Percentiles rank a stretch among this genome's conserved stretches.
Evolutionary conservation across 2,797 vertebrate genomes (phyloP).

Genomic region (Sylvilagus floridanus): DNA sequence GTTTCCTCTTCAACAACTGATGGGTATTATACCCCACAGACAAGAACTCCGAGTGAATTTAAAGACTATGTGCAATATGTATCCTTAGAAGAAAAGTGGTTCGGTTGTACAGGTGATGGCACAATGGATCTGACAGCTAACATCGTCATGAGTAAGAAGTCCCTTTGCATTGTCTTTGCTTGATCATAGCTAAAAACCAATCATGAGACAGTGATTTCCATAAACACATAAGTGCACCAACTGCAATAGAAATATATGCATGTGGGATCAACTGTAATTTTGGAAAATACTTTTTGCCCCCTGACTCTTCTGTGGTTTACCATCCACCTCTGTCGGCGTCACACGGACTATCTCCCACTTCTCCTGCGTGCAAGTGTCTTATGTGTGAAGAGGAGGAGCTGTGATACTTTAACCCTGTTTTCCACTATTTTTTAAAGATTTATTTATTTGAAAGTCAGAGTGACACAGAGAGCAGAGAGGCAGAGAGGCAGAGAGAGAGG

Average conservation of each 20-base stretch:
- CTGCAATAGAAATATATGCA: constrained; percentile 1
- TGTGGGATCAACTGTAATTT: constrained; percentile 31
- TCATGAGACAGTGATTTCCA: constrained; percentile 27
- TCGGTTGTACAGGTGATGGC: constrained; percentile 59
- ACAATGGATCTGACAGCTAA: constrained; percentile 66
- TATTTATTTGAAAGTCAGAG: too few relatives aligned
- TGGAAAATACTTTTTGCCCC: background rate
- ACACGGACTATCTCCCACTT: background rate
- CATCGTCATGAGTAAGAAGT: constrained; percentile 55
- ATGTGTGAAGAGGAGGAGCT: background rate
- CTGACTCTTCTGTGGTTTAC: constrained; percentile 9
- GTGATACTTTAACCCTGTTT: constrained; percentile 24
- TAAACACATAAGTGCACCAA: background rate
- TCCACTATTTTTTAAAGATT: background rate
- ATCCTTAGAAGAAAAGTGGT: constrained; percentile 78
- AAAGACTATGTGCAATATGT: constrained; percentile 78
- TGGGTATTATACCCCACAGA: constrained; percentile 82
- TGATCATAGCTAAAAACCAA: constrained; percentile 66
- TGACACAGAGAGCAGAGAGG: too few relatives aligned
- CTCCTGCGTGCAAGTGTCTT: background rate
- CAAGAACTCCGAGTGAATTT: constrained; percentile 80
- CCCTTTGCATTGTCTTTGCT: constrained; percentile 41
- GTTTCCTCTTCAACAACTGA: constrained; percentile 83
- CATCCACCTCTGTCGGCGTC: background rate
- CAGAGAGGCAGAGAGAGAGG: too few relatives aligned